These are phyloP conservation scores for Apteryx owenii DNA, from an alignment of 2,113 vertebrate genomes.

Conservation along the genomic window DNA sequence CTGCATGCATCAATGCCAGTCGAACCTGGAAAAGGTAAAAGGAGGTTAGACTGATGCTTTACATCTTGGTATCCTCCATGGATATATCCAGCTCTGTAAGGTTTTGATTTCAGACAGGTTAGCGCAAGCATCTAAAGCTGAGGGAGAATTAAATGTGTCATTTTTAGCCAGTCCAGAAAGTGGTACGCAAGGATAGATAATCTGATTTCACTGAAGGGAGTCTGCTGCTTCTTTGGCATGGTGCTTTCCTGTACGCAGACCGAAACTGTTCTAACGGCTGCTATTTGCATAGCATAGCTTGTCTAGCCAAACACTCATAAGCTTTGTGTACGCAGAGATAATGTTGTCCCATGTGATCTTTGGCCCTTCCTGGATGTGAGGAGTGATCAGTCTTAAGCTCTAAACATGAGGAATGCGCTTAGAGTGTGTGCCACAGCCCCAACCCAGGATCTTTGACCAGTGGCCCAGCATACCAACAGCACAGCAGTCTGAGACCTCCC, in stretches of 20 bases:
- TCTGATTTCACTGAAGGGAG: accelerated
- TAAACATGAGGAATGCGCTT: neutral
- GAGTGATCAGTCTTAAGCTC: neutral
- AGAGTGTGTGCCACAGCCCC: neutral
- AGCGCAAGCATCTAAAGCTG: neutral
- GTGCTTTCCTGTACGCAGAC: accelerated
- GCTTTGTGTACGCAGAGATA: neutral
- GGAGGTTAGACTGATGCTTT: neutral
- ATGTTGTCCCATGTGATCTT: accelerated
- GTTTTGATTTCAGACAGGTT: neutral
- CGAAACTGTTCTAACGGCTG: neutral
- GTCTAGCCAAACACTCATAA: neutral
- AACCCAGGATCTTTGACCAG: accelerated
- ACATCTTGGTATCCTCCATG: accelerated
- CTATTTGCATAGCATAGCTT: accelerated
- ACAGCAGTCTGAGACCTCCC: accelerated
- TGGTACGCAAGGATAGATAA: neutral
- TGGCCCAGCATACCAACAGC: neutral
- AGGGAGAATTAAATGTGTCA: neutral
- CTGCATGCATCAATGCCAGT: slow-evolving; percentile 75
- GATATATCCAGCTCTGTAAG: neutral
- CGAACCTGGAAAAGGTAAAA: slow-evolving; percentile 73
- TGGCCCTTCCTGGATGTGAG: neutral
- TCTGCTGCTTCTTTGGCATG: accelerated
- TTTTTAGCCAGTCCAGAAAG: neutral